Evolutionary conservation across 2,888 invertebrate genomes (phyloP).

Genomic region (Phorcus lineatus): DNA sequence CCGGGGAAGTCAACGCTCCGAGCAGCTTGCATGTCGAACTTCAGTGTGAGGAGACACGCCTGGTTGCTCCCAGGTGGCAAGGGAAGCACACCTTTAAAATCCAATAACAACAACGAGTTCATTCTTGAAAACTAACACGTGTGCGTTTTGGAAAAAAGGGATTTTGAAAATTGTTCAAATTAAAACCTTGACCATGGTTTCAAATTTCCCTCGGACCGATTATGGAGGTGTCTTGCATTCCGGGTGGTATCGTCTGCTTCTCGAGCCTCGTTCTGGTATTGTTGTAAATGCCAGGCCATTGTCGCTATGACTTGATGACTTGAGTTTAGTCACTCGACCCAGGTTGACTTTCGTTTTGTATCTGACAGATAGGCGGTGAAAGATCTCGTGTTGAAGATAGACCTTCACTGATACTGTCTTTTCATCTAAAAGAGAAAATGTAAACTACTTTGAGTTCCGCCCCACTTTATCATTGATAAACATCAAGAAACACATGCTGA

Average conservation of each 20-base stretch:
- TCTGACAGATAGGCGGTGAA: neutral
- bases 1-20: no score
- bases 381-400: neutral
- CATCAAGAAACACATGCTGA: neutral
- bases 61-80: neutral
- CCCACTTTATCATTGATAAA: neutral
- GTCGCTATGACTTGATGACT: neutral
- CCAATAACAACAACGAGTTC: neutral
- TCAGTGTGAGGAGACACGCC: neutral
- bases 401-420: neutral
- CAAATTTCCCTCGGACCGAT: neutral
- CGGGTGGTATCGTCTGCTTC: neutral
- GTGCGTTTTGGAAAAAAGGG: neutral
- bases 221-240: neutral
- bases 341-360: conserved; percentile 2
- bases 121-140: conserved; percentile 19
- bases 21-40: no score
- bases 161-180: neutral
- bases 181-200: neutral
- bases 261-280: no score
- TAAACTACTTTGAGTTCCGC: neutral
- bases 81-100: neutral
- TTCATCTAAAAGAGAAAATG: conserved; percentile 1
- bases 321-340: conserved; percentile 9
- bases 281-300: neutral